phyloP scores from a whole-genome alignment of 2,888 invertebrate species.

The Monochamus alternatus region DNA sequence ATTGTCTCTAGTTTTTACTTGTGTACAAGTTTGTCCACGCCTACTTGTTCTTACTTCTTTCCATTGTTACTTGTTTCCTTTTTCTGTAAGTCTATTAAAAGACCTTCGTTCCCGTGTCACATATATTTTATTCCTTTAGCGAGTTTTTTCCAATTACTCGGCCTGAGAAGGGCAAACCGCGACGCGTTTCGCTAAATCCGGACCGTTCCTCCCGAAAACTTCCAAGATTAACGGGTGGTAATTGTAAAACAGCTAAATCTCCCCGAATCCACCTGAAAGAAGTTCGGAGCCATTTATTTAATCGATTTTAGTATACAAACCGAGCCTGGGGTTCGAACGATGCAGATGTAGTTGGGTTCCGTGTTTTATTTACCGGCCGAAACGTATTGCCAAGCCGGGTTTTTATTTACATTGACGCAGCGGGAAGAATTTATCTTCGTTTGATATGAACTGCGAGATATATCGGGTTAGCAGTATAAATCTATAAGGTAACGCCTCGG shows the following conservation, averaged over 20 bases:
- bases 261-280: slow-evolving; percentile 42
- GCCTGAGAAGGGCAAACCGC: slow-evolving; percentile 9
- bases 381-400: slow-evolving; percentile 33
- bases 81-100: no score
- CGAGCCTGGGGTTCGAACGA: slow-evolving; percentile 33
- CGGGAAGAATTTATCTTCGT: slow-evolving; percentile 28
- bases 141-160: slow-evolving; percentile 22
- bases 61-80: no score
- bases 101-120: no score
- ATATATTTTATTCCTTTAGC: no score
- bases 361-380: slow-evolving; percentile 32
- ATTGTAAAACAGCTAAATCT: slow-evolving; percentile 44
- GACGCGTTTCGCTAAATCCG: slow-evolving; percentile 24
- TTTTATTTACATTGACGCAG: slow-evolving; percentile 25
- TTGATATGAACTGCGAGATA: slow-evolving; percentile 26
- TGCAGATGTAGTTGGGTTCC: slow-evolving; percentile 34
- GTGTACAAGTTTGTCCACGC: no score
- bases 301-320: slow-evolving; percentile 42
- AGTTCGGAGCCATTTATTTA: slow-evolving; percentile 42
- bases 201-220: slow-evolving; percentile 32
- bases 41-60: no score
- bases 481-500: slow-evolving; percentile 12
- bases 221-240: slow-evolving; percentile 45
- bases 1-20: no score
- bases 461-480: slow-evolving; percentile 22